Evolutionary conservation across 1,140 invertebrate species (phyloP).

Genomic region (Homarus americanus): DNA sequence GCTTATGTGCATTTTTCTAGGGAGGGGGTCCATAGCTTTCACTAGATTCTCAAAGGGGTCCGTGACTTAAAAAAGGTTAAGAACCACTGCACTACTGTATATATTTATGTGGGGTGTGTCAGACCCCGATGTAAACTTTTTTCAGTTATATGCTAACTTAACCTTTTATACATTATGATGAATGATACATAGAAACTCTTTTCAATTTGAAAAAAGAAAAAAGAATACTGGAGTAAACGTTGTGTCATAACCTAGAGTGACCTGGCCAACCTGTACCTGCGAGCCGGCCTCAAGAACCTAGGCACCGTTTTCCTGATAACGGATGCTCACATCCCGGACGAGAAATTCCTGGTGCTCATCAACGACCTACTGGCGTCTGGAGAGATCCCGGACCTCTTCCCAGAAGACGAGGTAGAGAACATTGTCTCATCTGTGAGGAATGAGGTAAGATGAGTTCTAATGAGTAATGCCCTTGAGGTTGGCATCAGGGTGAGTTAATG

Average conservation of each 20-base stretch:
- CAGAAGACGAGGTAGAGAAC: slow-evolving; percentile 97
- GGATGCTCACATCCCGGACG: slow-evolving; percentile 96
- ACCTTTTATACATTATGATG: too few relatives aligned
- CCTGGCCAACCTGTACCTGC: slow-evolving; percentile 90
- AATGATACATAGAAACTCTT: too few relatives aligned
- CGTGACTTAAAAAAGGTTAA: too few relatives aligned
- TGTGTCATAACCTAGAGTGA: slow-evolving; percentile 84
- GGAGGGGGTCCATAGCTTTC: too few relatives aligned
- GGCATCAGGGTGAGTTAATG: background rate
- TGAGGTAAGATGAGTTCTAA: slow-evolving; percentile 83
- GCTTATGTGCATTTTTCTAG: too few relatives aligned
- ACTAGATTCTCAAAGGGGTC: too few relatives aligned
- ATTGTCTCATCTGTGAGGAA: slow-evolving; percentile 92
- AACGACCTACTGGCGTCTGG: slow-evolving; percentile 97
- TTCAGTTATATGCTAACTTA: too few relatives aligned
- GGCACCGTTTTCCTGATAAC: slow-evolving; percentile 97
- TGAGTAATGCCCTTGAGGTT: background rate
- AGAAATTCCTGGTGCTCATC: slow-evolving; percentile 96
- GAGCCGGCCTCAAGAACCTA: slow-evolving; percentile 95
- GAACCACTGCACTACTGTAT: too few relatives aligned
- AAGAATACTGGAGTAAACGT: too few relatives aligned
- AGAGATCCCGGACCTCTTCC: slow-evolving; percentile 96
- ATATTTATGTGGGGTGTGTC: too few relatives aligned
- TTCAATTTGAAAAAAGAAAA: too few relatives aligned
- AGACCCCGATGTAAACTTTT: too few relatives aligned